Conservation (phyloP, 2,113 vertebrate species). For the Meleagris gallopavo region DNA sequence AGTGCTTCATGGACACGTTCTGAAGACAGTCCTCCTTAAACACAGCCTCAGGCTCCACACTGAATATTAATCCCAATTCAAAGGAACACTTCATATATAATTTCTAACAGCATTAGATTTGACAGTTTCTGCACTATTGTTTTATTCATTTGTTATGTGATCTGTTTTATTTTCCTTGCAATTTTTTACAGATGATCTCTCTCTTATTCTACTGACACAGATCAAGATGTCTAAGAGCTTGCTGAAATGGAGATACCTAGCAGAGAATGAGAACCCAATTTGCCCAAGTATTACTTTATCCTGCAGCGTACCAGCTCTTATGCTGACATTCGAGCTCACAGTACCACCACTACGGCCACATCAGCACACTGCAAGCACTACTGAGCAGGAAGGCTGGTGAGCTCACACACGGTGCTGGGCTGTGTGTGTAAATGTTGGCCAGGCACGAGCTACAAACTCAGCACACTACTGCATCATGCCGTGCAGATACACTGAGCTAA, state of each 20-base stretch:
- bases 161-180: not conserved
- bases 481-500: not conserved
- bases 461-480: fast-evolving
- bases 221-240: not conserved
- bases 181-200: not conserved
- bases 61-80: not conserved
- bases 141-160: not conserved
- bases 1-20: fast-evolving
- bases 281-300: not conserved
- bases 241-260: not conserved
- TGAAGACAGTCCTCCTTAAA: not conserved
- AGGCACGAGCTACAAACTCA: not conserved
- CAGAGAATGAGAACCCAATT: not conserved
- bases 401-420: fast-evolving
- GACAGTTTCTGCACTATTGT: not conserved
- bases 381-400: too few relatives aligned
- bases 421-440: not conserved
- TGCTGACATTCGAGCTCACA: not conserved
- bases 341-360: not conserved
- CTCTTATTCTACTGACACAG: not conserved
- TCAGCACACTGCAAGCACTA: not conserved
- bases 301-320: not conserved
- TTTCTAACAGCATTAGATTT: not conserved
- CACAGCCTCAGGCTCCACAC: not conserved
- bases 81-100: not conserved